Evolutionary conservation across 2,113 vertebrate species (phyloP), one percentile per base, ranked within the genome.

Genomic region (Passer montanus): DNA sequence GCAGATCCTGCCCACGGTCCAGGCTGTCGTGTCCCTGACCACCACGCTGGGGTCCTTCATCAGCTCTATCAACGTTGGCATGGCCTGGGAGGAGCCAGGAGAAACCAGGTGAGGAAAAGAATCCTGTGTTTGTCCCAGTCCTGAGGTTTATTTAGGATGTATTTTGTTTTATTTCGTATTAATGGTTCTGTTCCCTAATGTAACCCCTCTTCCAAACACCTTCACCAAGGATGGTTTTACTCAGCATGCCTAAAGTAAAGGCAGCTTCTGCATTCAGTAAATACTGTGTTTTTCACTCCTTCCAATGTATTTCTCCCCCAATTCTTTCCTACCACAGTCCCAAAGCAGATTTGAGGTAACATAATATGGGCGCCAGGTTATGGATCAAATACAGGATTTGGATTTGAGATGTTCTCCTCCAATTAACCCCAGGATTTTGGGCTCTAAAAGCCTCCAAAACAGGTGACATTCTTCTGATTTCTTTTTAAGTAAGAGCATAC

Each of bases 1-100:
- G 5, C 99, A 99, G 96, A 99, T 99, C 82, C 99, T 95, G 20
- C 99, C 99, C 97, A 99, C 99, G 0, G 99, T 99, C 99, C 99
- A 99, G 0, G 99, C 99, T 0, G 99, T 99, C 14, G 99, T 99
- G 97, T 99, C 99, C 95, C 99, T 98, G 67, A 99, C 99, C 91
- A 99, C 99, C 59, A 99, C 99, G 3, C 99, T 99, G 90, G 99
- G 99, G 87, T 99, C 99, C 97, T 99, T 99, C 99, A 99, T 99
- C 96, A 99, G 98, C 97, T 99, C 99, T 70, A 99, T 99, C 76
- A 99, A 93, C 3, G 99, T 99, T 5, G 99, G 99, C 99, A 88
- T 88, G 67, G 76, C 85, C 85, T 88, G 85, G 4, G 14, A 12
- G 2, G 4, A 33, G 7, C 3, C 13, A 20, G 13, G 15, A 47